Percentiles rank a stretch among this genome's conserved stretches.
These are phyloP conservation scores for Rhamnusium bicolor DNA, from an alignment of 2,888 invertebrate genomes.

Conservation along the genomic window DNA sequence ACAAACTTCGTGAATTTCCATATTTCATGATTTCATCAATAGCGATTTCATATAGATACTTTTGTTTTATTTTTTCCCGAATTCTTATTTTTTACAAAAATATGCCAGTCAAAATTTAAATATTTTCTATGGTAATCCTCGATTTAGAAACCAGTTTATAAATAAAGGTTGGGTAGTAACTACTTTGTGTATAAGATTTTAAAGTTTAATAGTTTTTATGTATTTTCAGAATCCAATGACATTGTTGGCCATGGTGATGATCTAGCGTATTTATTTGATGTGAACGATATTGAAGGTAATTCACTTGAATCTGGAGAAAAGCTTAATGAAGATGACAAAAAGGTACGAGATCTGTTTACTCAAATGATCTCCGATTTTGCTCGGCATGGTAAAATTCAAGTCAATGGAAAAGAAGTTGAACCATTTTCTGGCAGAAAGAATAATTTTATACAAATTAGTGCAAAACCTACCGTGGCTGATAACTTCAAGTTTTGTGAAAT, in stretches of 20 bases:
- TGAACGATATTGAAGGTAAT: constrained; percentile 76
- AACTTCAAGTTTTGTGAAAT: constrained; percentile 79
- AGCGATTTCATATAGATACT: too few species aligned
- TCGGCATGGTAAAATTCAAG: constrained; percentile 70
- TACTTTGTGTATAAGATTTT: neutral
- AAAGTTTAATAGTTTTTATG: neutral
- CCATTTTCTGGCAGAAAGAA: constrained; percentile 70
- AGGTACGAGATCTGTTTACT: constrained; percentile 79
- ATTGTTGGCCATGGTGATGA: constrained; percentile 82
- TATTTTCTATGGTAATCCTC: too few species aligned
- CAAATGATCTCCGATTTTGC: constrained; percentile 81
- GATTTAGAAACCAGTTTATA: too few species aligned
- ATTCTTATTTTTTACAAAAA: too few species aligned
- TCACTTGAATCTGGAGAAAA: constrained; percentile 69
- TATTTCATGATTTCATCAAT: too few species aligned
- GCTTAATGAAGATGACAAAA: constrained; percentile 74
- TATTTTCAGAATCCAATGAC: constrained; percentile 51
- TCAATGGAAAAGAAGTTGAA: constrained; percentile 67
- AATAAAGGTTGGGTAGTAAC: too few species aligned
- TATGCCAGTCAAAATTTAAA: too few species aligned
- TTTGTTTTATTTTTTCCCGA: too few species aligned
- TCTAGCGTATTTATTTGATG: constrained; percentile 81
- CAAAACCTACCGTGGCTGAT: constrained; percentile 70
- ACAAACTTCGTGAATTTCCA: too few species aligned
- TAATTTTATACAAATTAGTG: constrained; percentile 74